Base-by-base conservation (phyloP, 2,888 invertebrate species). In the Temnothorax rugatulus region DNA sequence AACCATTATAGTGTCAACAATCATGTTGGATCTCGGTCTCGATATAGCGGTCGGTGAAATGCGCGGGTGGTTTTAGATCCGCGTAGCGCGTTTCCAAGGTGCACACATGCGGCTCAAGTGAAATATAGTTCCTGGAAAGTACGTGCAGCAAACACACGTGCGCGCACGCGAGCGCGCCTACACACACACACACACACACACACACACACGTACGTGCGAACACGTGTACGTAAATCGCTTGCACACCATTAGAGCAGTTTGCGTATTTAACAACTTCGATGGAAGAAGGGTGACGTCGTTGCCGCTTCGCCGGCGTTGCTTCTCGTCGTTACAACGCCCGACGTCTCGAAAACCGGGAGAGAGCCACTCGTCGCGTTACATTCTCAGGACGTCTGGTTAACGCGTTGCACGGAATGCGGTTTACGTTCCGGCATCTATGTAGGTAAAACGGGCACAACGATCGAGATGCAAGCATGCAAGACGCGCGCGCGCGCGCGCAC, bases 61-160 rank as follows among this genome's bases (percentile, higher is more conserved):
- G 79, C 79, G 83, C 83, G 87, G 84, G 83, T 83, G 73, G 38
- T 84, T 87, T 85, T 82, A 84, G 89, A 82, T 86, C 82, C 82
- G 47, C 18, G 61, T 81, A 21, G 79, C 66, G 79, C 66, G 82
- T 86, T 84, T 83, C 76, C 84, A 29, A 52, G 59, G 61, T 77
- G 64, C 59, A 73, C 44, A 68, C 73, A 81, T 69, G 38, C 38
- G 44, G 73, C 54, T 47, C 59, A 64, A 87, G 87, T 85, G 87
- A 90, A 89, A 90, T 89, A 85, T 90, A 79, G 90, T 90, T 89
- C 86, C 76, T 89, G 84, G 89, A 89, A 89, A 83, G 77, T 85
- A 83, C 82, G 84, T 47, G 64, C 77, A 59, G 61, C 50, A 38
- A 29, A 9, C 82, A 59, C 75, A 50, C 81, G 15, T n/a, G 1